A percentile compares a stretch with the other conserved stretches of the same genome.
phyloP scores from a whole-genome alignment of 2,113 vertebrate species.

The Atherinomorus stipes region DNA sequence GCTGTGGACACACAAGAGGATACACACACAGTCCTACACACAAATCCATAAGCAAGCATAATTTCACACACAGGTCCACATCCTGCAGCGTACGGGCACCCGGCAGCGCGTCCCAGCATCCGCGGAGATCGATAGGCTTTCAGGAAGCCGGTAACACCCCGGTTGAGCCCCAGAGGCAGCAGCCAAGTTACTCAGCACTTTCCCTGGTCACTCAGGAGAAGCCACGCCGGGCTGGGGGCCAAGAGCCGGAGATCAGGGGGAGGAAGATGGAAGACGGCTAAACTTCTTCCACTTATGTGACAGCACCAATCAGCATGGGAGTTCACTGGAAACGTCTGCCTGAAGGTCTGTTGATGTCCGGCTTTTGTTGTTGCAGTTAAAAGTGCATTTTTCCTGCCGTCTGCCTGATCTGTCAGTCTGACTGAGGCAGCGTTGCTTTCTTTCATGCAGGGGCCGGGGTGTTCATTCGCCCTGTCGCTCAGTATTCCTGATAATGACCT shows the following conservation, averaged over 20 bases:
- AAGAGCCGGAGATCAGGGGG: constrained; percentile 41
- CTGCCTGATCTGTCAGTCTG: too few species aligned
- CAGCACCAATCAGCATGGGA: constrained; percentile 40
- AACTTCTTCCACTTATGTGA: constrained; percentile 57
- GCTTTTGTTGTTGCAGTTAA: constrained; percentile 8
- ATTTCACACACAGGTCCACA: constrained; percentile 38
- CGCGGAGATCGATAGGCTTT: constrained; percentile 62
- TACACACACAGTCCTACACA: constrained; percentile 16
- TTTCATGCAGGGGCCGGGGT: too few species aligned
- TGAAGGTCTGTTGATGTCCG: constrained; percentile 29
- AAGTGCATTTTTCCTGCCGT: too few species aligned
- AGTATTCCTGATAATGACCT: too few species aligned
- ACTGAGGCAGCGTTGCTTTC: too few species aligned
- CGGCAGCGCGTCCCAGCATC: constrained; percentile 42
- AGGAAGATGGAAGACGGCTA: constrained; percentile 16
- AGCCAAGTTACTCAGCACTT: constrained; percentile 70
- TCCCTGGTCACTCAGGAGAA: constrained; percentile 55
- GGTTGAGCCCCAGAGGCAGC: constrained; percentile 53
- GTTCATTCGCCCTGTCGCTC: too few species aligned
- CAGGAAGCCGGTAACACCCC: constrained; percentile 63
- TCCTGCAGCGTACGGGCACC: constrained; percentile 28
- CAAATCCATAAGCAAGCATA: constrained; percentile 35
- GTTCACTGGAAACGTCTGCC: constrained; percentile 28
- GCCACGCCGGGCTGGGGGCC: constrained; percentile 50
- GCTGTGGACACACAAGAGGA: background rate